These are phyloP conservation scores for Andrena flavipes DNA, from an alignment of 2,888 invertebrate species.

Conservation along the genomic window DNA sequence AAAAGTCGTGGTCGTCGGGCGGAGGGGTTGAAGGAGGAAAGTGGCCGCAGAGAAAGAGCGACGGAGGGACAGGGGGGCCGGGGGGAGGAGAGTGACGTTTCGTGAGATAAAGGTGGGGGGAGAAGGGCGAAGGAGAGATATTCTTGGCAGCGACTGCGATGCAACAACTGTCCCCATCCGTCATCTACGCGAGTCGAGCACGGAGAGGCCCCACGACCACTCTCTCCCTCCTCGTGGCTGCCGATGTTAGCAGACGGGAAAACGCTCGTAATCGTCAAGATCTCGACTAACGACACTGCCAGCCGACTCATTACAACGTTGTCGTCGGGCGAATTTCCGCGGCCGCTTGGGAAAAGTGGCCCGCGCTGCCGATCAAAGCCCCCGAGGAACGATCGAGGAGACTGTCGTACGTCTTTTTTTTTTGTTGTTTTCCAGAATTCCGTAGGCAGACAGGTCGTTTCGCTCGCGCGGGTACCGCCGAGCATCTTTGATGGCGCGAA, in stretches of 20 bases:
- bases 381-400: conserved; percentile 14
- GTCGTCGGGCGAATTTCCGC: conserved; percentile 53
- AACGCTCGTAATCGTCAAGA: conserved; percentile 65
- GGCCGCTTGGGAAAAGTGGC: conserved; percentile 20
- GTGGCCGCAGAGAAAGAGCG: conserved; percentile 35
- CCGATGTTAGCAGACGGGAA: conserved; percentile 22
- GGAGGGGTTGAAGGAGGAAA: conserved; percentile 36
- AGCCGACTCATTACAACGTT: conserved; percentile 46
- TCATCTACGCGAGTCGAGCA: conserved; percentile 74
- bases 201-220: conserved; percentile 63
- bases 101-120: conserved; percentile 60
- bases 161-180: conserved; percentile 83
- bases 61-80: conserved; percentile 22
- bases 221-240: conserved; percentile 37
- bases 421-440: not conserved
- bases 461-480: not conserved
- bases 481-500: not conserved
- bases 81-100: conserved; percentile 64
- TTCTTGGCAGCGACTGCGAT: conserved; percentile 80
- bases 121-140: conserved; percentile 72
- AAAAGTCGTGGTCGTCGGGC: conserved; percentile 49
- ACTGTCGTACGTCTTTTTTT: not conserved
- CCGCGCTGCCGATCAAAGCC: not conserved
- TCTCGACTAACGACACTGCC: conserved; percentile 58
- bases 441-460: not conserved